A percentile compares a stretch with the other conserved stretches of the same genome.
Conservation (phyloP, 2,113 vertebrate genomes). For the Trichomycterus rosablanca region DNA sequence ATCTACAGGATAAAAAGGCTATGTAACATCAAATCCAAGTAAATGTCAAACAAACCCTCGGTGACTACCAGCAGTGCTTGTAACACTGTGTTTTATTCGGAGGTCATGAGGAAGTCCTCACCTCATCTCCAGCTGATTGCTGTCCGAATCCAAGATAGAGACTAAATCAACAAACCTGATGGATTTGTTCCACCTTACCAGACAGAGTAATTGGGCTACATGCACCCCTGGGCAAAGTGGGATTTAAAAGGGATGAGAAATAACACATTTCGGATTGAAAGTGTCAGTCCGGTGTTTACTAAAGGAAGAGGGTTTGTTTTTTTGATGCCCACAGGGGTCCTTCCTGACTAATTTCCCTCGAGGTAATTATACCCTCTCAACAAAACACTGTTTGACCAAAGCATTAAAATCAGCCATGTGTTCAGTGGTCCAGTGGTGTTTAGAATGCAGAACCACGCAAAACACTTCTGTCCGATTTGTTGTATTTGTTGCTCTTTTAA, state of each 20-base stretch:
- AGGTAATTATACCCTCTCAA: no score
- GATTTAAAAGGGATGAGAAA: constrained; percentile 14
- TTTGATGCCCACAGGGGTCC: neutral
- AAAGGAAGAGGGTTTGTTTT: neutral
- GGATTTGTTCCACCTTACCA: constrained; percentile 27
- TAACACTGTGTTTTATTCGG: neutral
- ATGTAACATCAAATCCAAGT: no score
- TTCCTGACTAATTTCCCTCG: neutral
- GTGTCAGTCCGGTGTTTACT: neutral
- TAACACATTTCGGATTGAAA: constrained; percentile 7
- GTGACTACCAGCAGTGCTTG: no score
- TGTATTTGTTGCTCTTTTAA: no score
- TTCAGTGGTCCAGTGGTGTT: no score
- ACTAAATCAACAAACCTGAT: constrained; percentile 23
- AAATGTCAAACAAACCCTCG: neutral
- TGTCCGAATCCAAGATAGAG: constrained; percentile 8
- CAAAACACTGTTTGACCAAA: neutral
- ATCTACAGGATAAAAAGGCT: no score
- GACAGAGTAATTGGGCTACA: constrained; percentile 20
- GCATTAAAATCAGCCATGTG: no score
- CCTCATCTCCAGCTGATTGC: neutral
- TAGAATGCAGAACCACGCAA: neutral
- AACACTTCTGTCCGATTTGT: neutral
- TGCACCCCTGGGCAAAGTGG: neutral
- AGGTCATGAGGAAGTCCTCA: constrained; percentile 6